Evolutionary conservation across 2,797 vertebrate species (phyloP), one percentile per base, ranked within the genome.

Genomic region (Intellagama lesueurii): DNA sequence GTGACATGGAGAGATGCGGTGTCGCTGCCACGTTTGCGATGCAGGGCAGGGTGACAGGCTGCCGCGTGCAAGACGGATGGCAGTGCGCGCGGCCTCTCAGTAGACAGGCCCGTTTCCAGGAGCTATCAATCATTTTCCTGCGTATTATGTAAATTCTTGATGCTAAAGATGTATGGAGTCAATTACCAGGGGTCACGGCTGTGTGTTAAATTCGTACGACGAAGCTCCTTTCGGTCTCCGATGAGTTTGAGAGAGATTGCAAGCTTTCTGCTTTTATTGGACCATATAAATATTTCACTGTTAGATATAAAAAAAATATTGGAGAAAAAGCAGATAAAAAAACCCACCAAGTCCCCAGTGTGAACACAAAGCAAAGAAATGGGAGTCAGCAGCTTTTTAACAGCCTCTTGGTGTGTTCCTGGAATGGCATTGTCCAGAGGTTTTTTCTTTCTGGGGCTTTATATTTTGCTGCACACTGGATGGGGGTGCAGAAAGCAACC

Each of bases 131-230:
- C 96, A 94, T 87, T 75, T 77, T 85, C 83, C 91, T 81, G 76
- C 1, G 0, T 87, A 3, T 4, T 90, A 95, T 93, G 97, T 92
- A 96, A 96, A 97, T 95, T 95, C 28, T 0, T 2, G 83, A 76
- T 52, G 91, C 96, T 94, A 90, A 93, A 96, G 96, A 97, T 90
- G 92, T 91, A 96, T 94, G 93, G 94, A 95, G 96, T 95, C 95
- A 96, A 96, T 97, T 96, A 96, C 91, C 93, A 0, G 90, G 92
- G 95, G 95, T 95, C 76, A 78, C 83, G 84, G 92, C 90, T 17
- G 76, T 88, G 91, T 93, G 94, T 30, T 86, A 94, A 92, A 95
- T 80, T 87, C 90, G 87, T 88, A n/a, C 30, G 69, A 92, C 60
- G 72, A 89, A 94, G 90, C 84, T 90, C 73, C 79, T 92, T 87